Percentiles rank a stretch among this genome's conserved stretches.
phyloP scores from a whole-genome alignment of 2,888 invertebrate species.

The Sesamia inferens region DNA sequence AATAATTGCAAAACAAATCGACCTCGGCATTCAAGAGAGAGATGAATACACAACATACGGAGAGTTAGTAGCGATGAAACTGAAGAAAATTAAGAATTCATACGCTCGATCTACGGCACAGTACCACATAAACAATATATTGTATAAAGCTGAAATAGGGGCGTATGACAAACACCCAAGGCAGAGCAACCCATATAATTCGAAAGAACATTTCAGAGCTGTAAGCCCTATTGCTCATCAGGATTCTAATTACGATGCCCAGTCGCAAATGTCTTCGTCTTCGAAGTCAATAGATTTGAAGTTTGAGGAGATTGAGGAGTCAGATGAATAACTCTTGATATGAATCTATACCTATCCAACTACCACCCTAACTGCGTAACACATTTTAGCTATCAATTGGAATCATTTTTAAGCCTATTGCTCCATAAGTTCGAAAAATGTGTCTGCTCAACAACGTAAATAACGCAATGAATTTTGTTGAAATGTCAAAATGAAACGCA shows the following conservation, averaged over 20 bases:
- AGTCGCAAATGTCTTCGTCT: constrained; percentile 39
- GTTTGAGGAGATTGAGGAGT: constrained; percentile 37
- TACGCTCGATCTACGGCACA: constrained; percentile 48
- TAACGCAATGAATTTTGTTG: no score
- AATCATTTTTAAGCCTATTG: no score
- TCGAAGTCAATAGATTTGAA: constrained; percentile 36
- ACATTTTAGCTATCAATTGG: no score
- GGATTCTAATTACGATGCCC: constrained; percentile 17
- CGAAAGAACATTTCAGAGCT: constrained; percentile 11
- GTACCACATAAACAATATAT: constrained; percentile 39
- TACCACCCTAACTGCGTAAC: no score
- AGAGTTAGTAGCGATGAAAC: constrained; percentile 43
- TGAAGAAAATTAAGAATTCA: constrained; percentile 25
- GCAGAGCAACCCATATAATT: not conserved
- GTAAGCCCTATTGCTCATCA: not conserved
- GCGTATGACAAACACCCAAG: constrained; percentile 17
- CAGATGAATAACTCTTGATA: constrained; percentile 23
- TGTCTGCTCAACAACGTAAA: no score
- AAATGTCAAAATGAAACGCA: no score
- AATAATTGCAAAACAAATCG: not conserved
- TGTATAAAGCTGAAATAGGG: constrained; percentile 48
- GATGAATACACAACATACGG: constrained; percentile 45
- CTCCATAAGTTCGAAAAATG: no score
- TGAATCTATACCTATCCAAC: not conserved
- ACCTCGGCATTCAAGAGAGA: not conserved